Evolutionary conservation across 2,888 invertebrate species (phyloP).

Genomic region (Pachymerium ferrugineum): DNA sequence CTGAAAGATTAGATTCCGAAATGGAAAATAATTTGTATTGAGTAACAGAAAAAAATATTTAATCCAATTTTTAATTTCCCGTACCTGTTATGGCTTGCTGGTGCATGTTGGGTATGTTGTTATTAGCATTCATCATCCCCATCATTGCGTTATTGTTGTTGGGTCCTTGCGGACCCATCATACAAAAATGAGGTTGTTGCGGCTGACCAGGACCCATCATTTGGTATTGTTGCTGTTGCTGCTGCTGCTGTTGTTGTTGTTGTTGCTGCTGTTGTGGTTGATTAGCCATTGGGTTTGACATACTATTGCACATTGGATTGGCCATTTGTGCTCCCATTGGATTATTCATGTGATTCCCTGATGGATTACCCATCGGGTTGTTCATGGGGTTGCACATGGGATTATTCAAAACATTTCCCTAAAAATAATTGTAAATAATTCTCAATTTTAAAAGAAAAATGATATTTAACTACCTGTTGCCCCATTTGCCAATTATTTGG

Average conservation of each 20-base stretch:
- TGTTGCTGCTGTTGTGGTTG: constrained; percentile 27
- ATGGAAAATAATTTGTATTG: no score
- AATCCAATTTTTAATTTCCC: neutral
- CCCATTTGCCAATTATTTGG: constrained; percentile 28
- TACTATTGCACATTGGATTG: constrained; percentile 29
- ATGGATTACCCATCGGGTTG: constrained; percentile 30
- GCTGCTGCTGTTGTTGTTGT: constrained; percentile 28
- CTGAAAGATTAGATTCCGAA: neutral
- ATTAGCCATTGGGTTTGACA: constrained; percentile 37
- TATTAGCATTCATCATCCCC: constrained; percentile 33
- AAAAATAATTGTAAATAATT: neutral
- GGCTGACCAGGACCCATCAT: neutral
- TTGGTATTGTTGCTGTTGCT: constrained; percentile 6
- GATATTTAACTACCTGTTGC: neutral
- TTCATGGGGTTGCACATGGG: constrained; percentile 28
- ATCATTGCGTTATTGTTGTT: constrained; percentile 31
- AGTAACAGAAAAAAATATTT: neutral
- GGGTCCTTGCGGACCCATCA: constrained; percentile 32
- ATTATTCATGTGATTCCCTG: constrained; percentile 14
- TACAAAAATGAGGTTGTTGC: constrained; percentile 30
- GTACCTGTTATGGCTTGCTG: constrained; percentile 35
- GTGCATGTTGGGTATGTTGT: constrained; percentile 29
- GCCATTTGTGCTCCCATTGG: constrained; percentile 24
- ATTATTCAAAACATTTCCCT: constrained; percentile 27
- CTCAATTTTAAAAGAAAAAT: neutral